These are phyloP conservation scores for Martes martes DNA, from an alignment of 2,113 vertebrate species.

Conservation along the genomic window DNA sequence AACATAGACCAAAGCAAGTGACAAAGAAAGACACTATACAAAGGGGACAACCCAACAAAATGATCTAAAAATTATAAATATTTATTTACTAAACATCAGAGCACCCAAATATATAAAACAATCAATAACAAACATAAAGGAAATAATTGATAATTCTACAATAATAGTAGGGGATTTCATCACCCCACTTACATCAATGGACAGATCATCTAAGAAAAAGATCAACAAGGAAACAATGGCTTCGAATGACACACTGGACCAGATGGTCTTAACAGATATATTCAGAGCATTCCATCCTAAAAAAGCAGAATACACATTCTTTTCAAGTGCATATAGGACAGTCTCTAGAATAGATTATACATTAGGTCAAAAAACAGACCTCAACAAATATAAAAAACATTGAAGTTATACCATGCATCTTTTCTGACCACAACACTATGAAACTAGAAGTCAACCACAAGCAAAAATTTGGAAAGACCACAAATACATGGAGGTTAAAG, in stretches of 20 bases:
- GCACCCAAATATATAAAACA: not conserved
- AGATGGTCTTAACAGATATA: not conserved
- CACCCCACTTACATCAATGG: not conserved
- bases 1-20: not conserved
- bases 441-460: not conserved
- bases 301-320: not conserved
- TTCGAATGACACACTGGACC: not conserved
- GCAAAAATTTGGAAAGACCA: not conserved
- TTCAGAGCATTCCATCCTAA: not conserved
- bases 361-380: not conserved
- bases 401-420: not conserved
- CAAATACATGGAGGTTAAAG: not conserved
- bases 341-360: not conserved
- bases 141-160: not conserved
- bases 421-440: not conserved
- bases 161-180: not conserved
- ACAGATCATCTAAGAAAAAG: not conserved
- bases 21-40: not conserved
- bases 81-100: not conserved
- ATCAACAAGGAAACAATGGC: not conserved
- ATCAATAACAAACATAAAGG: not conserved
- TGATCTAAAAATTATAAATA: not conserved
- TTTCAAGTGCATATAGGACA: not conserved
- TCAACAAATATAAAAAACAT: not conserved
- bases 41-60: not conserved